A percentile compares a stretch with the other conserved stretches of the same genome.
phyloP scores from a whole-genome alignment of 23 tunicate genomes.

The Oikopleura dioica region DNA sequence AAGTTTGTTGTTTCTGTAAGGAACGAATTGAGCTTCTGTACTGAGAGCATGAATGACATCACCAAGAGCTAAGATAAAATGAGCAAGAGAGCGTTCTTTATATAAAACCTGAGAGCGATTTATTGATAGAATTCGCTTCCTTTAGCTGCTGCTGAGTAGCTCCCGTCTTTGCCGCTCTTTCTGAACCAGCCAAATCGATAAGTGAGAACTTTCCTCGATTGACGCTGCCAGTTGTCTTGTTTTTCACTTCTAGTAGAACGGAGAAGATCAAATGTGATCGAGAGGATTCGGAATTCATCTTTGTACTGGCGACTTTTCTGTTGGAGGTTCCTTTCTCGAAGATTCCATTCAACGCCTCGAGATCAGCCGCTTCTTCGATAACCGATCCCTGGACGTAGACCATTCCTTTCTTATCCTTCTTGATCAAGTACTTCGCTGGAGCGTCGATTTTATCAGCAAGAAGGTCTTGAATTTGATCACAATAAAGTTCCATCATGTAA shows the following conservation, averaged over 20 bases:
- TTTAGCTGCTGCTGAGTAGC: slow-evolving; percentile 73
- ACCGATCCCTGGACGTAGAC: slow-evolving; percentile 52
- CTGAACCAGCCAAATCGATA: slow-evolving; percentile 95
- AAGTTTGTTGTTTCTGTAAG: slow-evolving; percentile 88
- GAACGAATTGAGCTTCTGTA: slow-evolving; percentile 65
- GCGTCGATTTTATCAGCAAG: slow-evolving; percentile 18
- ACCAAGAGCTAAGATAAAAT: too few species aligned
- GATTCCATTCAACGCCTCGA: slow-evolving; percentile 31
- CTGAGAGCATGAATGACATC: slow-evolving; percentile 85
- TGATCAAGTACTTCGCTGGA: slow-evolving; percentile 33
- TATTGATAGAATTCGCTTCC: slow-evolving; percentile 97
- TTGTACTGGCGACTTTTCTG: slow-evolving; percentile 71
- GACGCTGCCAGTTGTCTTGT: slow-evolving; percentile 45
- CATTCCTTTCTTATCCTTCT: slow-evolving; percentile 96
- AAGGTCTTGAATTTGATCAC: slow-evolving; percentile 57
- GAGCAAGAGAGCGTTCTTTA: too few species aligned
- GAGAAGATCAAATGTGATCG: slow-evolving; percentile 72
- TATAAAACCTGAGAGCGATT: slow-evolving; percentile 72
- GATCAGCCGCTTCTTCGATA: slow-evolving; percentile 20
- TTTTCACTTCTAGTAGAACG: slow-evolving; percentile 19
- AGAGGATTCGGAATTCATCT: slow-evolving; percentile 82
- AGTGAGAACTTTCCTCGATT: slow-evolving; percentile 64
- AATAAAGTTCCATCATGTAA: slow-evolving; percentile 93
- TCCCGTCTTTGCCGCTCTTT: slow-evolving; percentile 86
- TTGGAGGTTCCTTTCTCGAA: slow-evolving; percentile 44